phyloP scores from a whole-genome alignment of 2,888 invertebrate genomes.

The Drosophila mettleri region DNA sequence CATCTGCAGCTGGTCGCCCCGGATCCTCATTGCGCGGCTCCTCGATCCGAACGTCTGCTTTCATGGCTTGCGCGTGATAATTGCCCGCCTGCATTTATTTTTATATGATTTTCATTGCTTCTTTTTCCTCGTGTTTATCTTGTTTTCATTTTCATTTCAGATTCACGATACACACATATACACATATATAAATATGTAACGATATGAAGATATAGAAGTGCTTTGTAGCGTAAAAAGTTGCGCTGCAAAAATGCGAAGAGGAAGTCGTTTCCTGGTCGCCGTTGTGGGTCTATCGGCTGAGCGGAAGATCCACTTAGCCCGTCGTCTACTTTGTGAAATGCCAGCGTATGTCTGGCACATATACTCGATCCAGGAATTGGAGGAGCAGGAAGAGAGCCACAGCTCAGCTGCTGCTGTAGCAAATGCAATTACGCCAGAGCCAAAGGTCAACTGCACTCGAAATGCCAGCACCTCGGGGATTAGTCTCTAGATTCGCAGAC shows the following conservation, averaged over 20 bases:
- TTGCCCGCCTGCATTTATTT: conserved; percentile 56
- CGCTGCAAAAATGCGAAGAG: conserved; percentile 47
- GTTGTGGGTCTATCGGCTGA: conserved; percentile 68
- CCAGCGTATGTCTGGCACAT: conserved; percentile 58
- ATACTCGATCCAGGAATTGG: conserved; percentile 23
- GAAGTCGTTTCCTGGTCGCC: conserved; percentile 66
- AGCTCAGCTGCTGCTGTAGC: conserved; percentile 43
- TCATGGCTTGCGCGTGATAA: conserved; percentile 74
- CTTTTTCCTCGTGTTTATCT: conserved; percentile 54
- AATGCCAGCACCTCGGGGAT: conserved; percentile 71
- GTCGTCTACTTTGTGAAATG: conserved; percentile 41
- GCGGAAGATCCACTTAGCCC: conserved; percentile 55
- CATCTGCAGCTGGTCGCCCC: neutral
- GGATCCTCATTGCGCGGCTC: neutral
- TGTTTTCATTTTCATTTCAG: conserved; percentile 55
- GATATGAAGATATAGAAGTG: conserved; percentile 33
- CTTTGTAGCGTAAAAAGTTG: conserved; percentile 68
- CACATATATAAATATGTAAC: conserved; percentile 6
- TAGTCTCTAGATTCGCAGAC: conserved; percentile 4
- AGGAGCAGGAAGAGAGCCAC: conserved; percentile 1
- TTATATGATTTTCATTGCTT: conserved; percentile 41
- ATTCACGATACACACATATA: conserved; percentile 7
- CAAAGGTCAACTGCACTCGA: conserved; percentile 16
- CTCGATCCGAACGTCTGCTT: conserved; percentile 21
- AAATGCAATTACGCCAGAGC: conserved; percentile 62